Conservation (phyloP, 2,113 vertebrate species). For the Cervus canadensis region DNA sequence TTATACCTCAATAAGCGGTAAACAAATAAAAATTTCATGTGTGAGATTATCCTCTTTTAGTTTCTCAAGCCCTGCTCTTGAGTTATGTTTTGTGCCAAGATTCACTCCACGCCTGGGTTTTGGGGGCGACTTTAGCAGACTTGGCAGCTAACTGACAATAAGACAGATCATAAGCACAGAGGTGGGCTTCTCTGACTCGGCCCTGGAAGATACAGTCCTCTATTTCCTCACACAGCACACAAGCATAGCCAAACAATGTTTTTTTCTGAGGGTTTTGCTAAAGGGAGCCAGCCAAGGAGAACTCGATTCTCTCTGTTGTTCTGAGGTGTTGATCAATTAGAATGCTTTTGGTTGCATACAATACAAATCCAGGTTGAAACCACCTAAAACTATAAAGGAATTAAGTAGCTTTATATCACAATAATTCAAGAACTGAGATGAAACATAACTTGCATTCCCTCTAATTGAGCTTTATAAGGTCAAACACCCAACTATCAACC, state of each 20-base stretch:
- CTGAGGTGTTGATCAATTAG: background rate
- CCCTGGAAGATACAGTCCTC: background rate
- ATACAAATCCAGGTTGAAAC: background rate
- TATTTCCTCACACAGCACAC: background rate
- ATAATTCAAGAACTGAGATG: background rate
- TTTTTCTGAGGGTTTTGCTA: background rate
- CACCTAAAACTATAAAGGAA: background rate
- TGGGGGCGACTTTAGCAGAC: background rate
- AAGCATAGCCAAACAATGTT: background rate
- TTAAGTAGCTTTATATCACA: background rate
- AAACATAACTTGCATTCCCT: background rate
- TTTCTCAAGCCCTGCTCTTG: too few species aligned
- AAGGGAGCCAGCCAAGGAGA: background rate
- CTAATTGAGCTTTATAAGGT: background rate
- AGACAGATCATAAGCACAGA: background rate
- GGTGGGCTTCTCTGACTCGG: background rate
- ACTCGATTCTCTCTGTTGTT: background rate
- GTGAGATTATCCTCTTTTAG: background rate
- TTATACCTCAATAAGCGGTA: background rate
- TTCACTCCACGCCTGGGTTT: background rate
- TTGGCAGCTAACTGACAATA: background rate
- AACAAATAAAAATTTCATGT: background rate
- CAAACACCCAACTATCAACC: background rate
- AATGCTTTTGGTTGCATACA: background rate
- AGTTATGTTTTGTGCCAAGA: background rate